phyloP scores from a whole-genome alignment of 2,113 vertebrate genomes.

The Myotis brandtii region DNA sequence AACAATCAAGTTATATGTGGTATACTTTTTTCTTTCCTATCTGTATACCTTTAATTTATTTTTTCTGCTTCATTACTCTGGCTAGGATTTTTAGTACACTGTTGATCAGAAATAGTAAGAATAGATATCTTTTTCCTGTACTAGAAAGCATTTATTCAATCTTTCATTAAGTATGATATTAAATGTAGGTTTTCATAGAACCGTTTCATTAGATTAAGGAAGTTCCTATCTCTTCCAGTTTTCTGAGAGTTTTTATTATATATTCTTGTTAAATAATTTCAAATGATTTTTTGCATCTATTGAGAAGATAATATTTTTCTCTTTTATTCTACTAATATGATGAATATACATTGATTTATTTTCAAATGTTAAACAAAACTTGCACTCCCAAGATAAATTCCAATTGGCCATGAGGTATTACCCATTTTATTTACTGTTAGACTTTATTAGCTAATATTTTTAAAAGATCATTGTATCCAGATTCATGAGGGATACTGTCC shows the following conservation, averaged over 20 bases:
- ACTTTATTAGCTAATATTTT: conserved; percentile 16
- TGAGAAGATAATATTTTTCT: conserved; percentile 16
- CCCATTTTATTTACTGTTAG: neutral
- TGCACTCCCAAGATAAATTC: neutral
- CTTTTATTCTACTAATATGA: neutral
- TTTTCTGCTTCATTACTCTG: conserved; percentile 20
- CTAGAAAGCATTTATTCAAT: neutral
- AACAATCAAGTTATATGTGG: neutral
- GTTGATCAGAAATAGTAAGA: neutral
- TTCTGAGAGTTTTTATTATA: conserved; percentile 10
- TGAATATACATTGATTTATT: conserved; percentile 14
- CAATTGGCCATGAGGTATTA: neutral
- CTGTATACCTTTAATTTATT: neutral
- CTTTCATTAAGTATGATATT: conserved; percentile 19
- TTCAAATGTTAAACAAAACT: conserved; percentile 39
- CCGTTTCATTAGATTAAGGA: neutral
- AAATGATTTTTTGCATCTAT: neutral
- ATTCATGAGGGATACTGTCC: neutral
- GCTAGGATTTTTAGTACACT: neutral
- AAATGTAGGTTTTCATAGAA: neutral
- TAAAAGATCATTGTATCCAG: neutral
- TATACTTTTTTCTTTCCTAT: neutral
- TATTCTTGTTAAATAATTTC: conserved; percentile 10
- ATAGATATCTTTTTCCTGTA: neutral
- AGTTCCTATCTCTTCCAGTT: neutral